Conservation (phyloP, 2,113 vertebrate genomes). For the Eubucco bourcierii region DNA sequence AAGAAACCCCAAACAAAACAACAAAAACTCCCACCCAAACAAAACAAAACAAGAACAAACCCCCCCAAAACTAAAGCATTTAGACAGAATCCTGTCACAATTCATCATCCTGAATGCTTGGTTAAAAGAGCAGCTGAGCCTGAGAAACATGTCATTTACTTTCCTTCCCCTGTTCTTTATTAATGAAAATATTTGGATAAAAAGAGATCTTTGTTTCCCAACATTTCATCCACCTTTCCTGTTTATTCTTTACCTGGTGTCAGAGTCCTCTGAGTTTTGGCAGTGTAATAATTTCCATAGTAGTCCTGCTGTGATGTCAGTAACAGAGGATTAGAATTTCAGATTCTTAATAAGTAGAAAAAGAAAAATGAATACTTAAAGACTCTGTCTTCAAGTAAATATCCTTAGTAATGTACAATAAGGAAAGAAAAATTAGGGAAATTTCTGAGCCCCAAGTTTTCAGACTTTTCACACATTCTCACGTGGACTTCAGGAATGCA, state of each 20-base stretch:
- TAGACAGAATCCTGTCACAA: not conserved
- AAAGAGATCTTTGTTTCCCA: slow-evolving; percentile 43
- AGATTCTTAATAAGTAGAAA: slow-evolving; percentile 3
- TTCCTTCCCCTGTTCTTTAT: slow-evolving; percentile 14
- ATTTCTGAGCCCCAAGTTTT: not conserved
- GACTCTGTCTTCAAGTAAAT: slow-evolving; percentile 10
- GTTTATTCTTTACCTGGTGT: slow-evolving; percentile 67
- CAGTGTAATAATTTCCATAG: slow-evolving; percentile 48
- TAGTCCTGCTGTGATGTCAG: slow-evolving; percentile 23
- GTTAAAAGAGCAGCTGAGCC: not conserved
- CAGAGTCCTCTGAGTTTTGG: not conserved
- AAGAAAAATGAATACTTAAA: slow-evolving; percentile 28
- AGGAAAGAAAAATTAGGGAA: slow-evolving; percentile 38
- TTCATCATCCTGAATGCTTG: not conserved
- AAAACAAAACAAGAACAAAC: not conserved
- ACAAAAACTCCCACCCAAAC: not conserved
- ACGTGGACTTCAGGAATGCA: not conserved
- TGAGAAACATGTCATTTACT: not conserved
- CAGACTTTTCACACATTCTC: slow-evolving; percentile 1
- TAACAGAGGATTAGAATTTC: slow-evolving; percentile 38
- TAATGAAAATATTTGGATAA: slow-evolving; percentile 64
- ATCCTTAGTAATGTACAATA: not conserved
- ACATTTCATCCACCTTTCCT: slow-evolving; percentile 37
- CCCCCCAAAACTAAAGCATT: not conserved
- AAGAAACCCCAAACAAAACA: no score